phyloP scores from a whole-genome alignment of 2,113 vertebrate species.

The Gopherus flavomarginatus region DNA sequence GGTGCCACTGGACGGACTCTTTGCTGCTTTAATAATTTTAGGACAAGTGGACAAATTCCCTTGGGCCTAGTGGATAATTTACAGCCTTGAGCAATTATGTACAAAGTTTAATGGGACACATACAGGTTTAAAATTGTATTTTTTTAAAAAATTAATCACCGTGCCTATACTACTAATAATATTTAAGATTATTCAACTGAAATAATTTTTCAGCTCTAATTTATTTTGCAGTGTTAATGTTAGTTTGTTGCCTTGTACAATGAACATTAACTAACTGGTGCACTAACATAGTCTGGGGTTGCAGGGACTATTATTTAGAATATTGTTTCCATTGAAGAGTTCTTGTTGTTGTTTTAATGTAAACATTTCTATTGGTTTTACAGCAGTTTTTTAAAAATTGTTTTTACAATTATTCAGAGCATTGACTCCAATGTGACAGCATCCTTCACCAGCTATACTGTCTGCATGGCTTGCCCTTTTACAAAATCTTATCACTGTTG shows the following conservation, averaged over 20 bases:
- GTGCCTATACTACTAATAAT: background rate
- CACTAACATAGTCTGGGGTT: background rate
- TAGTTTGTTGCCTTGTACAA: background rate
- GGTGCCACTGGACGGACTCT: too few relatives aligned
- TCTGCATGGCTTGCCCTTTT: background rate
- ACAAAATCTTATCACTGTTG: background rate
- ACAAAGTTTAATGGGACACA: background rate
- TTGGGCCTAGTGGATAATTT: background rate
- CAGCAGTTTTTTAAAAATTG: background rate
- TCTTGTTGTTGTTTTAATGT: background rate
- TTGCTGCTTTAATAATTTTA: background rate
- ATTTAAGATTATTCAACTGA: slow-evolving; percentile 13
- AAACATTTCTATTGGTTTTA: background rate
- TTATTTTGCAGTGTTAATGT: slow-evolving; percentile 9
- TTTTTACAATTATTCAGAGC: background rate
- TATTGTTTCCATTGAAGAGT: background rate
- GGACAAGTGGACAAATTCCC: background rate
- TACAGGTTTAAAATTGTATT: background rate
- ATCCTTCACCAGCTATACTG: background rate
- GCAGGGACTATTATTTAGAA: slow-evolving; percentile 11
- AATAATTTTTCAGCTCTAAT: background rate
- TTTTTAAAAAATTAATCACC: background rate
- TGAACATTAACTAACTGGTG: slow-evolving; percentile 12
- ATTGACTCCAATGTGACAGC: background rate
- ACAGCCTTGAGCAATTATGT: background rate